phyloP scores from a whole-genome alignment of 2,888 invertebrate genomes.

The Hemaris fuciformis region DNA sequence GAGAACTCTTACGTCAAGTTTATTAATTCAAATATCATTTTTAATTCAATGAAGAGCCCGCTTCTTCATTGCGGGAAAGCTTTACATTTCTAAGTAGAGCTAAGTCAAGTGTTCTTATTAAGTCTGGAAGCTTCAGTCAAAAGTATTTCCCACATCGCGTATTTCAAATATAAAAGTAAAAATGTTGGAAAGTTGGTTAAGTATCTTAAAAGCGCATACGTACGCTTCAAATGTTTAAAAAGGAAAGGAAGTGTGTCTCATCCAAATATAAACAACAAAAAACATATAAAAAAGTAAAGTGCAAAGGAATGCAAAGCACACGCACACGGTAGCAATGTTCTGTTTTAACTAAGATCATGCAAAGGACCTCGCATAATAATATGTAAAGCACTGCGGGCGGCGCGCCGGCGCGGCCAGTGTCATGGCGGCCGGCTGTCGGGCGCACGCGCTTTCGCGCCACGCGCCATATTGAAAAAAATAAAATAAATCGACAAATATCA shows the following conservation, averaged over 20 bases:
- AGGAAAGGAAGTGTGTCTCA: background rate
- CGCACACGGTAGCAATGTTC: background rate
- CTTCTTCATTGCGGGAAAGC: background rate
- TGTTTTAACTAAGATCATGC: conserved; percentile 18
- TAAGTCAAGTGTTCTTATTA: background rate
- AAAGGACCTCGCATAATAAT: conserved; percentile 64
- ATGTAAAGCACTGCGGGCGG: conserved; percentile 35
- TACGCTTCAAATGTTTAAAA: background rate
- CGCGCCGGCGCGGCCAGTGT: conserved; percentile 54
- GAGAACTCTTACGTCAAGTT: background rate
- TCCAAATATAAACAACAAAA: conserved; percentile 4
- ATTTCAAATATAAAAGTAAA: too few species aligned
- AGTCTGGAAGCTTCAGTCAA: background rate
- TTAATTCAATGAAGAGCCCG: background rate
- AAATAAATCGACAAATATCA: conserved; percentile 4
- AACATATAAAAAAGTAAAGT: background rate
- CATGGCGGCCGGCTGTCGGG: conserved; percentile 65
- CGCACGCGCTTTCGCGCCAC: conserved; percentile 59
- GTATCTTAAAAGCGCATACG: background rate
- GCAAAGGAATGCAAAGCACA: conserved; percentile 9
- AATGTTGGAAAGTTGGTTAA: too few species aligned
- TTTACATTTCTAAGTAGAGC: background rate
- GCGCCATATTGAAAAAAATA: conserved; percentile 37
- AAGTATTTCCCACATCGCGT: background rate
- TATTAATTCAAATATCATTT: background rate